phyloP scores from a whole-genome alignment of 2,113 vertebrate species.

The Lepus americanus region DNA sequence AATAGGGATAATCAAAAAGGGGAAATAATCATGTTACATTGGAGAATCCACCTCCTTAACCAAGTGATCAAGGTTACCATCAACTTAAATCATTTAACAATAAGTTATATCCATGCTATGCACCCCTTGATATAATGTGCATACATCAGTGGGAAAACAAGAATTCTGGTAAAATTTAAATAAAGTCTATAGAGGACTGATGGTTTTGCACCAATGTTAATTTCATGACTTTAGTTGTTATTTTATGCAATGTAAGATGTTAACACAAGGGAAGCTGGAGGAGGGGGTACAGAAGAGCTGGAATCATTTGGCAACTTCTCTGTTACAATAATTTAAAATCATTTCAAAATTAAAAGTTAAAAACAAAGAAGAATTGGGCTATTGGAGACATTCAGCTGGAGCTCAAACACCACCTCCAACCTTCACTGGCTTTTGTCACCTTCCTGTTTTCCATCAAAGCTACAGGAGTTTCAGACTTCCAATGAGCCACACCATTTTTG shows the following conservation, averaged over 20 bases:
- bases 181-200: neutral
- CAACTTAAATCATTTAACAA: neutral
- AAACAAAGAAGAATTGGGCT: neutral
- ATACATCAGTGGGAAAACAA: neutral
- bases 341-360: slow-evolving; percentile 4
- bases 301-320: neutral
- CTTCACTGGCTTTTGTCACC: neutral
- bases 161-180: neutral
- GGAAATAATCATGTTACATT: neutral
- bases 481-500: neutral
- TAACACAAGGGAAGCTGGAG: neutral
- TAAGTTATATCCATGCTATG: neutral
- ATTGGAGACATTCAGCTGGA: neutral
- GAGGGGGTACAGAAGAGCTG: neutral
- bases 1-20: neutral
- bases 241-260: neutral
- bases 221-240: neutral
- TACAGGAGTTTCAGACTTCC: neutral
- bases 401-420: neutral
- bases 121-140: too few relatives aligned
- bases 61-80: neutral
- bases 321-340: neutral
- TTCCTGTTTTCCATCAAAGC: neutral
- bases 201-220: neutral
- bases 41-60: neutral